Evolutionary conservation across 2,797 vertebrate genomes (phyloP), one percentile per base, ranked within the genome.

Genomic region (Ciconia nigra): DNA sequence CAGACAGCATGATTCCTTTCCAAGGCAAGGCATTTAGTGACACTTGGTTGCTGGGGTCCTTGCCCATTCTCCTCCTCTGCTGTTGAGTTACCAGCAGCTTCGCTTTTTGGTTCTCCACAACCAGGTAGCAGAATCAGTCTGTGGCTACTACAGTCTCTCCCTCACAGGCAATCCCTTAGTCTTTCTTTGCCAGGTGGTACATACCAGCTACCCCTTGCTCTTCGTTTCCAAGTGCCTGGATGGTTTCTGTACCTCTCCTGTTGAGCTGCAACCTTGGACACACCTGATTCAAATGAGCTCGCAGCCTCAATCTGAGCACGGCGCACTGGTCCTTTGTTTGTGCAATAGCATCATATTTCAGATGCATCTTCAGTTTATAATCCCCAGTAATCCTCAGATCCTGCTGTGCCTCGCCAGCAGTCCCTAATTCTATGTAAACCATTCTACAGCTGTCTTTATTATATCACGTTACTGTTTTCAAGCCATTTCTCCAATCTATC

Each of bases 351-450:
- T 90, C 80, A 37, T 58, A 84, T 80, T 96, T 93, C 74, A 90
- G 87, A 84, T 84, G 52, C 80, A 93, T 86, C 95, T 89, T 82
- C 82, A 84, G 66, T 61, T 82, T 58, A 66, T 93, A 94, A 95
- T 93, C 80, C 82, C 69, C 84, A 76, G 76, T 91, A 97, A 96
- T 94, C 89, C 93, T 65, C 87, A 84, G 4, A 72, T 87, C 87
- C 94, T 73, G 70, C 69, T 89, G 87, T 96, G 95, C 74, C 90
- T 51, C 67, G 83, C 80, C 65, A 90, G 83, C 89, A 91, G 57
- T 65, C 69, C 59, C 70, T 97, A 73, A 93, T 92, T 97, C 63
- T 46, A 22, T 58, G 65, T 72, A 91, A 72, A 65, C 65, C 79
- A 77, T 91, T 47, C 82, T 89, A 79, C 80, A 88, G 83, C 65